Evolutionary conservation across 1,140 invertebrate species (phyloP).

Genomic region (Eurosta solidaginis): DNA sequence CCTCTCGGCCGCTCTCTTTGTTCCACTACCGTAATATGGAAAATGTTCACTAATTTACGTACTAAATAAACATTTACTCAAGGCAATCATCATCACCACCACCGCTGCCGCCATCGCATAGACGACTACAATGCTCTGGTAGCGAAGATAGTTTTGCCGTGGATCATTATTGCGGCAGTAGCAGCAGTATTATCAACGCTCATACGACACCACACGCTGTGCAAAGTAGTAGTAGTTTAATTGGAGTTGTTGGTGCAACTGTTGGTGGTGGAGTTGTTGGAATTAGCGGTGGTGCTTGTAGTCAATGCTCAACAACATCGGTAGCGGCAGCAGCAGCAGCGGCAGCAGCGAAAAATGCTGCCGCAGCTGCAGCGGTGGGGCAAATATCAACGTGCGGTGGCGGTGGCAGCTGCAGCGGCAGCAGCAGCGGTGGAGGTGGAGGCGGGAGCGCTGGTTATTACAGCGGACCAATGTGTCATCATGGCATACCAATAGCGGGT

Average conservation of each 20-base stretch:
- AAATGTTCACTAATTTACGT: too few relatives aligned
- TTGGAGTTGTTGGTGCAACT: conserved; percentile 29
- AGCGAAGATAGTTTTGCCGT: conserved; percentile 61
- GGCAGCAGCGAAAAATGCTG: conserved; percentile 31
- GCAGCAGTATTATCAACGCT: conserved; percentile 54
- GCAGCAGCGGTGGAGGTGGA: neutral
- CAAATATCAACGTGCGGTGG: conserved; percentile 33
- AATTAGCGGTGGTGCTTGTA: conserved; percentile 33
- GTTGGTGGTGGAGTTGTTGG: conserved; percentile 6
- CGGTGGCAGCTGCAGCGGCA: conserved; percentile 34
- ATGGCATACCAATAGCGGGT: conserved; percentile 32
- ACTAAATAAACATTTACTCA: conserved; percentile 57
- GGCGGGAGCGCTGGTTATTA: neutral
- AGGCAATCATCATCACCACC: conserved; percentile 58
- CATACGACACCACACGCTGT: conserved; percentile 49
- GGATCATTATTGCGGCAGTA: conserved; percentile 59
- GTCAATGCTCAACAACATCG: conserved; percentile 47
- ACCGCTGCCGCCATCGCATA: too few relatives aligned
- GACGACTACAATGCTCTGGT: conserved; percentile 61
- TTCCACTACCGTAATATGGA: too few relatives aligned
- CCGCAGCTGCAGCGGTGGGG: conserved; percentile 28
- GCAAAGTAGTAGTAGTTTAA: conserved; percentile 37
- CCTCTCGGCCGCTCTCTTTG: too few relatives aligned
- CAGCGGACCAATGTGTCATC: conserved; percentile 34
- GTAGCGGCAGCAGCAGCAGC: conserved; percentile 13